phyloP scores from a whole-genome alignment of 2,113 vertebrate genomes.

The Fregetta grallaria region DNA sequence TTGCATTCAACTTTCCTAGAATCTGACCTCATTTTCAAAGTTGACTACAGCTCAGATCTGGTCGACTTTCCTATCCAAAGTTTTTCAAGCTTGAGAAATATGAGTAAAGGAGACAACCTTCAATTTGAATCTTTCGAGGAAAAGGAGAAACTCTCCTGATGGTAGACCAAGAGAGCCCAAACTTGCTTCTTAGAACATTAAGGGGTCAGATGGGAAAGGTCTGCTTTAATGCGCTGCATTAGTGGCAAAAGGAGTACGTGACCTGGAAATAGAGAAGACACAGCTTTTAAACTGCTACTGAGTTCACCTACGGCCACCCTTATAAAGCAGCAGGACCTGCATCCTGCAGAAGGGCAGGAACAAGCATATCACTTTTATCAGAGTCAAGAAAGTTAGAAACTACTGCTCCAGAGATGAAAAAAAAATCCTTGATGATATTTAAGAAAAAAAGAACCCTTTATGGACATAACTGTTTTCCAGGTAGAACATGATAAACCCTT shows the following conservation, averaged over 20 bases:
- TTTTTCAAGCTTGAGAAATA: neutral
- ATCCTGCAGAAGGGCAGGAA: neutral
- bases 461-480: neutral
- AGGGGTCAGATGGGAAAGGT: neutral
- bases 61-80: neutral
- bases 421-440: neutral
- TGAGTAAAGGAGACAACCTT: neutral
- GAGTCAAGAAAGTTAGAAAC: neutral
- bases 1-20: neutral
- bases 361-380: neutral
- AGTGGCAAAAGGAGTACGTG: neutral
- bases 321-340: neutral
- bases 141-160: neutral
- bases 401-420: neutral
- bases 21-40: neutral
- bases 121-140: neutral
- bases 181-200: neutral
- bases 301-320: neutral
- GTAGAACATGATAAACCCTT: neutral
- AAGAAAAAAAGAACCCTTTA: neutral
- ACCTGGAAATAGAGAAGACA: neutral
- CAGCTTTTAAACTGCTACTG: neutral
- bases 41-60: neutral
- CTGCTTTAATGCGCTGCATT: neutral
- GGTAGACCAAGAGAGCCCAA: neutral